phyloP scores from a whole-genome alignment of 2,113 vertebrate genomes.

The Elgaria multicarinata region DNA sequence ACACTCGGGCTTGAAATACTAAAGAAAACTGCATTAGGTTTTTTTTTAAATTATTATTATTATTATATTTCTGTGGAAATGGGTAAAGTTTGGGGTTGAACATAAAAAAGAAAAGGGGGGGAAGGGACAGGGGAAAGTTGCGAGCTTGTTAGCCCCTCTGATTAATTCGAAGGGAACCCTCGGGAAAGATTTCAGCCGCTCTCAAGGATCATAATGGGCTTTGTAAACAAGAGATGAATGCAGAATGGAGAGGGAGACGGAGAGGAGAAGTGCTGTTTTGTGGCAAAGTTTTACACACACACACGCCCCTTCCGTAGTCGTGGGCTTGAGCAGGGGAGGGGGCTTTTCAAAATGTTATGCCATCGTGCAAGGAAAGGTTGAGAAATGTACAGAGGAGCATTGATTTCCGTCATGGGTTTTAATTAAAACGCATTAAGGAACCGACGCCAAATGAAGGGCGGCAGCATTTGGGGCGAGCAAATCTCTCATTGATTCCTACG shows the following conservation, averaged over 20 bases:
- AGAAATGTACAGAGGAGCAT: neutral
- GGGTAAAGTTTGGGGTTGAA: neutral
- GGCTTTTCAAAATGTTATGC: neutral
- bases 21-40: too few species aligned
- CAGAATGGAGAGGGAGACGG: neutral
- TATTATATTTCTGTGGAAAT: too few species aligned
- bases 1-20: accelerated
- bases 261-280: conserved; percentile 29
- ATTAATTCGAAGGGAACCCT: conserved; percentile 16
- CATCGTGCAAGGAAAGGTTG: neutral
- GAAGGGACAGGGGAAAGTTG: conserved; percentile 54
- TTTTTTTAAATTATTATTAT: too few species aligned
- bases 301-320: accelerated
- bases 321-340: neutral
- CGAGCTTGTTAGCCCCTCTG: conserved; percentile 30
- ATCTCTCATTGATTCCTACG: conserved; percentile 10
- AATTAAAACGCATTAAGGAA: neutral
- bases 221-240: conserved; percentile 16
- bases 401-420: neutral
- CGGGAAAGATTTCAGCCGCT: conserved; percentile 6
- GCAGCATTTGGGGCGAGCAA: neutral
- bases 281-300: conserved; percentile 34
- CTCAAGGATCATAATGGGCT: conserved; percentile 13
- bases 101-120: too few species aligned
- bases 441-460: neutral